phyloP scores from a whole-genome alignment of 2,797 vertebrate species.

The Zalophus californianus region DNA sequence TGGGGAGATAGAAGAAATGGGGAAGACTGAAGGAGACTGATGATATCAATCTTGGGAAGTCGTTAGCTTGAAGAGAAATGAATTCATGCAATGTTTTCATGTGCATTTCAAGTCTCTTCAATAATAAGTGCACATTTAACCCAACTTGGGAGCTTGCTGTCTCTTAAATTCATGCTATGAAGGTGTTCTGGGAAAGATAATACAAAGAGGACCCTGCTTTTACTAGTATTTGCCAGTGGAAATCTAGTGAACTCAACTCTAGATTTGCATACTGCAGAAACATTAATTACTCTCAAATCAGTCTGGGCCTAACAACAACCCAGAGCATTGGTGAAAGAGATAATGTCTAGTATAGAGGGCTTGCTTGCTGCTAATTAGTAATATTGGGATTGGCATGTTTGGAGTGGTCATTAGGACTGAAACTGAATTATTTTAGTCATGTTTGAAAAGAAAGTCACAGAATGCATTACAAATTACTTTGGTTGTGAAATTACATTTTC shows the following conservation, averaged over 20 bases:
- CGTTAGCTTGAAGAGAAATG: neutral
- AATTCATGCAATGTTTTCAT: slow-evolving; percentile 6
- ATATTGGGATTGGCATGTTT: neutral
- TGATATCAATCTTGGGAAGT: neutral
- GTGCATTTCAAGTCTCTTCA: neutral
- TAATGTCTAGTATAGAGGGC: neutral
- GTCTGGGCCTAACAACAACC: neutral
- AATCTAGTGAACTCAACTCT: neutral
- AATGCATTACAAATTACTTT: neutral
- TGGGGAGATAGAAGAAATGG: neutral
- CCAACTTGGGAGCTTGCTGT: neutral
- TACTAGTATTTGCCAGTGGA: neutral
- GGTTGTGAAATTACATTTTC: neutral
- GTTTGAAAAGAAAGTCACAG: neutral
- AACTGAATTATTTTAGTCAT: neutral
- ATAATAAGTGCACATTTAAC: neutral
- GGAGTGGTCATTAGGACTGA: neutral
- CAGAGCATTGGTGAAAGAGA: neutral
- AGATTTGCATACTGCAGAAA: neutral
- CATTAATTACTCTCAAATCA: neutral
- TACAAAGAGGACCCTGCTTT: neutral
- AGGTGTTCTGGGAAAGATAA: neutral
- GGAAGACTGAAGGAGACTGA: neutral
- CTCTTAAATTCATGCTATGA: neutral
- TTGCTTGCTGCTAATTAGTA: neutral